These are phyloP conservation scores for Crenichthys baileyi DNA, from an alignment of 2,797 vertebrate genomes.

Conservation along the genomic window DNA sequence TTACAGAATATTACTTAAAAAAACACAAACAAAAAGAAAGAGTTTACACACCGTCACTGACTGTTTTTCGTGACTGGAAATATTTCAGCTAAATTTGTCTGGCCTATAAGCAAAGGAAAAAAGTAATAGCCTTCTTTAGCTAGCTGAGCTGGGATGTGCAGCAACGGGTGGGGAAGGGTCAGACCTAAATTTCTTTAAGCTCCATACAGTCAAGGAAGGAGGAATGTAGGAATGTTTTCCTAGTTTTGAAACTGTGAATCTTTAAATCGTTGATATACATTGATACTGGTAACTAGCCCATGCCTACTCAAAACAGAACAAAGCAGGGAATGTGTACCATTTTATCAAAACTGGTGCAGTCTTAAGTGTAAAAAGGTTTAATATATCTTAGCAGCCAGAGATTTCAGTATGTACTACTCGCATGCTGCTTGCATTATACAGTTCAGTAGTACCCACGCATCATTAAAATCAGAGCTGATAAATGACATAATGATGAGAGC, in stretches of 20 bases:
- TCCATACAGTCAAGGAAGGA: neutral
- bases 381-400: conserved; percentile 30
- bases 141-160: neutral
- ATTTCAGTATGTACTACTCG: conserved; percentile 33
- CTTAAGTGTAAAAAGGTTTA: conserved; percentile 37
- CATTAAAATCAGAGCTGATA: conserved; percentile 80
- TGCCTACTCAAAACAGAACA: conserved; percentile 19
- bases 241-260: neutral
- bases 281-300: neutral
- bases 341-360: conserved; percentile 12
- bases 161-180: neutral
- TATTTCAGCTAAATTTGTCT: neutral
- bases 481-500: conserved; percentile 77
- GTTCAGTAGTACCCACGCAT: conserved; percentile 62
- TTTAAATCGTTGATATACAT: neutral
- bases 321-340: conserved; percentile 24
- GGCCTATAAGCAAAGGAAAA: neutral
- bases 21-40: neutral
- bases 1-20: neutral
- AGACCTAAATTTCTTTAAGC: neutral
- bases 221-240: no score
- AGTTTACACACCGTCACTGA: no score
- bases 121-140: neutral
- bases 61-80: neutral
- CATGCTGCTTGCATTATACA: conserved; percentile 58